phyloP scores from a whole-genome alignment of 2,888 invertebrate genomes.

The Drosophila melanosoma region DNA sequence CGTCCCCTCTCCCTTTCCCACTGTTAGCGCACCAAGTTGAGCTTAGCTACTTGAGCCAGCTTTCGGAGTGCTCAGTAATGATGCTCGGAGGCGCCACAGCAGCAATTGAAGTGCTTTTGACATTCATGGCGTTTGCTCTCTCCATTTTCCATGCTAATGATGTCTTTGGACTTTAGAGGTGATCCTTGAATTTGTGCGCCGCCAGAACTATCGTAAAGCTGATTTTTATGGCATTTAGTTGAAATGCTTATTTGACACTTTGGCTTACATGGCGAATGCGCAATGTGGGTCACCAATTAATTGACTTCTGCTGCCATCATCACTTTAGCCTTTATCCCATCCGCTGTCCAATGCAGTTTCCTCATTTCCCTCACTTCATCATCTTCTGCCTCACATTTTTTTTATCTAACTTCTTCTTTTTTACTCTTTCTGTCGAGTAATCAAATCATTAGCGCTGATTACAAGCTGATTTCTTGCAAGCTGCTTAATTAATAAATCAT shows the following conservation, averaged over 20 bases:
- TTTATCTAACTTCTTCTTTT: slow-evolving; percentile 15
- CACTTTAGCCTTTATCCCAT: slow-evolving; percentile 12
- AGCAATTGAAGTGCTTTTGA: slow-evolving; percentile 50
- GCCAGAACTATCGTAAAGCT: background rate
- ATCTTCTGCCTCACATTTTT: background rate
- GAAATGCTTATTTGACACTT: background rate
- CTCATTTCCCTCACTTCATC: background rate
- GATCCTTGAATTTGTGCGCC: slow-evolving; percentile 27
- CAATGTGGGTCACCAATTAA: slow-evolving; percentile 49
- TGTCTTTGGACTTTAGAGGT: slow-evolving; percentile 50
- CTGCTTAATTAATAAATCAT: slow-evolving; percentile 71
- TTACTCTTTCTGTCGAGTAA: slow-evolving; percentile 61
- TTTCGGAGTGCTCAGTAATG: slow-evolving; percentile 64
- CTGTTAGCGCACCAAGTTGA: slow-evolving; percentile 4
- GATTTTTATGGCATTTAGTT: background rate
- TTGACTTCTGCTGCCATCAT: slow-evolving; percentile 35
- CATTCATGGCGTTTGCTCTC: slow-evolving; percentile 47
- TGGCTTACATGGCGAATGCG: slow-evolving; percentile 27
- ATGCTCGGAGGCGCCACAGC: slow-evolving; percentile 48
- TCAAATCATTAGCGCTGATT: slow-evolving; percentile 76
- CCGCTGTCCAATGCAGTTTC: slow-evolving; percentile 2
- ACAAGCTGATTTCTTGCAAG: slow-evolving; percentile 52
- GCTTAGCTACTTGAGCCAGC: slow-evolving; percentile 61
- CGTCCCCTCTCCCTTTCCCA: slow-evolving; percentile 2
- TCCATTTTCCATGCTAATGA: slow-evolving; percentile 68